These are phyloP conservation scores for Luperina nickerlii DNA, from an alignment of 2,888 invertebrate genomes.

Conservation along the genomic window DNA sequence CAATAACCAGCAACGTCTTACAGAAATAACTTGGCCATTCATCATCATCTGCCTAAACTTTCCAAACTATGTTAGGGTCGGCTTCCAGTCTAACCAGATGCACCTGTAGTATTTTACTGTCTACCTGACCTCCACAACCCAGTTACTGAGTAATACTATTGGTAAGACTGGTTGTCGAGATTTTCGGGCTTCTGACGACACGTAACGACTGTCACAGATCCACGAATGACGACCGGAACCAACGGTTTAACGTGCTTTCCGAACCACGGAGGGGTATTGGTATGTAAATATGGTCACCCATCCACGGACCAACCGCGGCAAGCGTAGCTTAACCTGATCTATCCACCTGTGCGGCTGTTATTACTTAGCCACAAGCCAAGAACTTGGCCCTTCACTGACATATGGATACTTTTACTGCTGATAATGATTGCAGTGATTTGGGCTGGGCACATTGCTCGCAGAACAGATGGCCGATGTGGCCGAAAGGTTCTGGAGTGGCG, in stretches of 20 bases:
- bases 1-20: background rate
- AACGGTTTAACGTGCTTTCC: background rate
- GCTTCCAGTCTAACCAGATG: too few relatives aligned
- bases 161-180: background rate
- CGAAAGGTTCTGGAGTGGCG: too few relatives aligned
- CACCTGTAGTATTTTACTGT: too few relatives aligned
- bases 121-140: background rate
- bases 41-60: background rate
- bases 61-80: background rate
- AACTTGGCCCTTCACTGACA: background rate
- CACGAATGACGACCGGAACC: background rate
- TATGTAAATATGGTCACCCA: background rate
- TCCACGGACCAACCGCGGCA: background rate
- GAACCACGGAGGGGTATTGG: background rate
- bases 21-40: background rate
- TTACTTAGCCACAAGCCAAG: background rate
- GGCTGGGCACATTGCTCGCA: too few relatives aligned
- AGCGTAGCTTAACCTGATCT: background rate
- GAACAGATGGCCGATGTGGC: too few relatives aligned
- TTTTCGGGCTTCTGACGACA: background rate
- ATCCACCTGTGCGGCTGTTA: background rate
- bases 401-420: background rate
- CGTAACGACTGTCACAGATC: background rate
- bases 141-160: background rate
- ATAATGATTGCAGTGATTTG: background rate